A percentile compares a stretch with the other conserved stretches of the same genome.
These are phyloP conservation scores for Sinosuthora webbiana DNA, from an alignment of 2,113 vertebrate genomes.

Conservation along the genomic window DNA sequence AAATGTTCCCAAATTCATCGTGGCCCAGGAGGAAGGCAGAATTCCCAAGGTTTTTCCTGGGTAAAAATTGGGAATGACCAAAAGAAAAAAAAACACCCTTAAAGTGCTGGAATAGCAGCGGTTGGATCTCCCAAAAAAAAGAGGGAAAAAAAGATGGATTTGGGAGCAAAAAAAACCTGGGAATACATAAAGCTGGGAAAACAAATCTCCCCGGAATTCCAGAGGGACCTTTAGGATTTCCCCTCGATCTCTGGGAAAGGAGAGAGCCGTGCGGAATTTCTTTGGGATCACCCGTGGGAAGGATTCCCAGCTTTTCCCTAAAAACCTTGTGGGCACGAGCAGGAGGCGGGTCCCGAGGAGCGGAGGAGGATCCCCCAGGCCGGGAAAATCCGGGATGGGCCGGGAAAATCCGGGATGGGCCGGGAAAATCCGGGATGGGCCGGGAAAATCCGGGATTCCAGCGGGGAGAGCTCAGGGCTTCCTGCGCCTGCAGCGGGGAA, in stretches of 20 bases:
- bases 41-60: background rate
- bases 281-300: too few species aligned
- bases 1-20: background rate
- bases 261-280: too few species aligned
- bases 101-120: conserved; percentile 79
- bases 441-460: background rate
- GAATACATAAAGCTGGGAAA: too few species aligned
- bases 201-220: too few species aligned
- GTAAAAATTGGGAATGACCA: conserved; percentile 5
- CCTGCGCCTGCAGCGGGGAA: background rate
- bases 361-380: too few species aligned
- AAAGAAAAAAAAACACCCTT: conserved; percentile 6
- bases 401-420: background rate
- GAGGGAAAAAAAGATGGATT: background rate
- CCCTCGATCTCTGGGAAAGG: too few species aligned
- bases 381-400: too few species aligned
- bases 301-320: too few species aligned
- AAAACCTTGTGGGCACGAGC: too few species aligned
- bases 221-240: too few species aligned
- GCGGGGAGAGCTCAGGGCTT: background rate
- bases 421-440: too few species aligned
- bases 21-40: background rate
- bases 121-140: background rate
- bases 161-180: background rate
- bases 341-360: too few species aligned